Conservation (phyloP, 1,140 invertebrate genomes). For the Telenomus remus region DNA sequence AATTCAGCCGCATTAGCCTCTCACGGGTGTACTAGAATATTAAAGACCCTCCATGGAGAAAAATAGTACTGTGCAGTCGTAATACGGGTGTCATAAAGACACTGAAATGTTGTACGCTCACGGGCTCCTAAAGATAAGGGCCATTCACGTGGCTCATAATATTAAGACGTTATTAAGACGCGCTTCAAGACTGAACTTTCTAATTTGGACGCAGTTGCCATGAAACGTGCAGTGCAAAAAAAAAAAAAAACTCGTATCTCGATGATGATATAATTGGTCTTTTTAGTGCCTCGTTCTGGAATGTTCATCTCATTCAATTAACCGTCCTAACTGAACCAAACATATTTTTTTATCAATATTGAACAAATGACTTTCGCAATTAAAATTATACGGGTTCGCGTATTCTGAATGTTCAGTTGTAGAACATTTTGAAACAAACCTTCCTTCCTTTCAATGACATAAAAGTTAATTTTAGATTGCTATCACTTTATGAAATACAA, state of each 20-base stretch:
- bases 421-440: no score
- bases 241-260: neutral
- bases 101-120: conserved; percentile 22
- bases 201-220: neutral
- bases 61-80: conserved; percentile 9
- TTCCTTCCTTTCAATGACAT: no score
- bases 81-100: conserved; percentile 29
- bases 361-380: no score
- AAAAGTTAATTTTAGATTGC: no score
- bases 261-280: neutral
- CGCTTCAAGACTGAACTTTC: neutral
- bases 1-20: conserved; percentile 33
- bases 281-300: no score
- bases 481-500: no score
- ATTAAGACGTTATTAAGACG: conserved; percentile 34
- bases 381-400: no score
- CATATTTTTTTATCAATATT: no score
- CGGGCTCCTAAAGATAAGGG: conserved; percentile 26
- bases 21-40: conserved; percentile 35
- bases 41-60: conserved; percentile 30
- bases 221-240: neutral
- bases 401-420: no score
- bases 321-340: no score
- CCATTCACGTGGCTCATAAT: conserved; percentile 19
- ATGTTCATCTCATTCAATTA: no score